A percentile compares a stretch with the other conserved stretches of the same genome.
phyloP scores from a whole-genome alignment of 2,797 vertebrate species.

The Myioborus miniatus region DNA sequence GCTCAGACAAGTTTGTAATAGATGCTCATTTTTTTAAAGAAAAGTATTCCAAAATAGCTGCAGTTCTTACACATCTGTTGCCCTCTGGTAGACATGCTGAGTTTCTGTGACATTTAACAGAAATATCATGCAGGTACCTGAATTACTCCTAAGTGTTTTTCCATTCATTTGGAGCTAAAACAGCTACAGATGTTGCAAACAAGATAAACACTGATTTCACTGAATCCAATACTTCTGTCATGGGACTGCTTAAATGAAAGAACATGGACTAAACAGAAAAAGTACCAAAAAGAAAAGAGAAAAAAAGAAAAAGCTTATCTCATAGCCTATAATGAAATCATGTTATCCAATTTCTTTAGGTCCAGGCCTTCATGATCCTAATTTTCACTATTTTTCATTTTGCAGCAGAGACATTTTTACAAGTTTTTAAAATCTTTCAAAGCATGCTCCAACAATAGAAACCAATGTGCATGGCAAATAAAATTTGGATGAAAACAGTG shows the following conservation, averaged over 20 bases:
- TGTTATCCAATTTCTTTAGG: neutral
- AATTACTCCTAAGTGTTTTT: neutral
- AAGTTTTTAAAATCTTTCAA: neutral
- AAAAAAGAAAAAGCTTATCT: neutral
- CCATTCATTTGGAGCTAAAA: neutral
- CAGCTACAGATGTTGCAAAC: neutral
- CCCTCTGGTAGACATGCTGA: neutral
- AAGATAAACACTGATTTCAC: neutral
- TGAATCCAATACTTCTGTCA: neutral
- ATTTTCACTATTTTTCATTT: neutral
- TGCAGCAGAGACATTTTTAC: neutral
- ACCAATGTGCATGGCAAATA: neutral
- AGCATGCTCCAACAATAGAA: rapidly evolving
- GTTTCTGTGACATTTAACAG: neutral
- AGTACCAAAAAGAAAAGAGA: neutral
- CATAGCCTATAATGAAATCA: neutral
- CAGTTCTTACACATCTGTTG: neutral
- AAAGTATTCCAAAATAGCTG: neutral
- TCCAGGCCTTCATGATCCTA: neutral
- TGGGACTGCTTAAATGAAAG: neutral
- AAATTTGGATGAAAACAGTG: neutral
- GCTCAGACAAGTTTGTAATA: neutral
- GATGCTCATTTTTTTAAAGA: neutral
- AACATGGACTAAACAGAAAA: neutral
- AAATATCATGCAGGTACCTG: neutral